A percentile compares a stretch with the other conserved stretches of the same genome.
Conservation (phyloP, 2,888 invertebrate genomes). For the Deroplatys truncata region DNA sequence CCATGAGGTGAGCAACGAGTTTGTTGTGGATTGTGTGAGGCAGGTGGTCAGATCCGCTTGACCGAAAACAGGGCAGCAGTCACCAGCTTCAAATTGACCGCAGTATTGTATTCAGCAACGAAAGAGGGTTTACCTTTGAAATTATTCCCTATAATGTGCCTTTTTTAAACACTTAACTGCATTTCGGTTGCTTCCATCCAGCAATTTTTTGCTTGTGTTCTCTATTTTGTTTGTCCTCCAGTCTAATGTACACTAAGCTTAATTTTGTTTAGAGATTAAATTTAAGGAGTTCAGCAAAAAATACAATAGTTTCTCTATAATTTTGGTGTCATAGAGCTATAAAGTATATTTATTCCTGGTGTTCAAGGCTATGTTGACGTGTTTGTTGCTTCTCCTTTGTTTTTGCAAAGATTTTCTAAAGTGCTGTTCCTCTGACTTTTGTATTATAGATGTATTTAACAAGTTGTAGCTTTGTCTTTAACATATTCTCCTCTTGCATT, state of each 20-base stretch:
- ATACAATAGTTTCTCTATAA: not conserved
- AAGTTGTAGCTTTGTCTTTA: not conserved
- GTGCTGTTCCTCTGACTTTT: not conserved
- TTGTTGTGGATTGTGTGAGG: conserved; percentile 59
- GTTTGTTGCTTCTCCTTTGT: not conserved
- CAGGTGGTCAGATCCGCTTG: conserved; percentile 56
- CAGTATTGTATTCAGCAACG: not conserved
- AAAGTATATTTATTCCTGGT: not conserved
- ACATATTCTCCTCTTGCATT: not conserved
- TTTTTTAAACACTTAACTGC: not conserved
- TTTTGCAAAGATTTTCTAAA: not conserved
- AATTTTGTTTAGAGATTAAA: not conserved
- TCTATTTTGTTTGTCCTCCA: too few species aligned
- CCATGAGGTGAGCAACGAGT: conserved; percentile 46
- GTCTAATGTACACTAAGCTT: not conserved
- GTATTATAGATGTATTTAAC: not conserved
- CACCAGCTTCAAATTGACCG: not conserved
- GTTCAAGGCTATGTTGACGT: not conserved
- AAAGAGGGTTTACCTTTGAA: not conserved
- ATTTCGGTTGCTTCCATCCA: not conserved
- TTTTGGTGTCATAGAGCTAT: not conserved
- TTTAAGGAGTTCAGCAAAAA: not conserved
- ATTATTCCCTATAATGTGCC: not conserved
- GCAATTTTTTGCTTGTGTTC: not conserved
- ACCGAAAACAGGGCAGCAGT: conserved; percentile 20